Evolutionary conservation across 2,113 vertebrate species (phyloP).

Genomic region (Perccottus glenii): DNA sequence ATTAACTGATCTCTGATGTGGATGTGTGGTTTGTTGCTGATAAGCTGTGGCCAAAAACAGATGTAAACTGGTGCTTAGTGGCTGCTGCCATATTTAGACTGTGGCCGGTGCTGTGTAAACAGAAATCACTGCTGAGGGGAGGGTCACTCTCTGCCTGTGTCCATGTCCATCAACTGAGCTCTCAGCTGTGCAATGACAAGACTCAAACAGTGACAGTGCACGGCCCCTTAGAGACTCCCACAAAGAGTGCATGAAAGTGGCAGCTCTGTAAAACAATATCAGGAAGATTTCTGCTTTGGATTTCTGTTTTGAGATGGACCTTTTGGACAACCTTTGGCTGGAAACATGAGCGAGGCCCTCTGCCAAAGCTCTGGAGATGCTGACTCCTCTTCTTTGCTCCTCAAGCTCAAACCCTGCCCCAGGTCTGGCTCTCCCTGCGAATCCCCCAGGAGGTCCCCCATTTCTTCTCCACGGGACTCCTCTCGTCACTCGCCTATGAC

Average conservation of each 20-base stretch:
- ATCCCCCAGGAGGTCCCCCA: conserved; percentile 79
- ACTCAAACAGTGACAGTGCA: background rate
- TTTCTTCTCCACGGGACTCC: conserved; percentile 75
- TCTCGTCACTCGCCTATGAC: conserved; percentile 82
- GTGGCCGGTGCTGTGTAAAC: conserved; percentile 75
- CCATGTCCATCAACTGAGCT: conserved; percentile 57
- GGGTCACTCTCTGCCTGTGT: conserved; percentile 59
- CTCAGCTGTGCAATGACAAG: conserved; percentile 9
- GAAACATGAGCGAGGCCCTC: conserved; percentile 60
- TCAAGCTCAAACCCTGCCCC: conserved; percentile 63
- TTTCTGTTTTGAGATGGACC: background rate
- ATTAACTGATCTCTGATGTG: conserved; percentile 16
- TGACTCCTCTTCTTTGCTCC: conserved; percentile 39
- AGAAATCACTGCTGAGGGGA: conserved; percentile 58
- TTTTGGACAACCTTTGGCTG: background rate
- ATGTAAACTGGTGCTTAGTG: conserved; percentile 27
- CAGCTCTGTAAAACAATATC: background rate
- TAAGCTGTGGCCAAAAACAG: conserved; percentile 33
- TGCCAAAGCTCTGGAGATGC: conserved; percentile 33
- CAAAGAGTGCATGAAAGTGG: background rate
- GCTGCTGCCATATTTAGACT: conserved; percentile 75
- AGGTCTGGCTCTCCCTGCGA: conserved; percentile 62
- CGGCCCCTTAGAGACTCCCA: background rate
- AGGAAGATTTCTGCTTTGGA: background rate
- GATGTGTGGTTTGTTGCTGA: conserved; percentile 43